Percentiles rank a stretch among this genome's conserved stretches.
These are phyloP conservation scores for Agrypnia vestita DNA, from an alignment of 1,140 invertebrate genomes.

Conservation along the genomic window DNA sequence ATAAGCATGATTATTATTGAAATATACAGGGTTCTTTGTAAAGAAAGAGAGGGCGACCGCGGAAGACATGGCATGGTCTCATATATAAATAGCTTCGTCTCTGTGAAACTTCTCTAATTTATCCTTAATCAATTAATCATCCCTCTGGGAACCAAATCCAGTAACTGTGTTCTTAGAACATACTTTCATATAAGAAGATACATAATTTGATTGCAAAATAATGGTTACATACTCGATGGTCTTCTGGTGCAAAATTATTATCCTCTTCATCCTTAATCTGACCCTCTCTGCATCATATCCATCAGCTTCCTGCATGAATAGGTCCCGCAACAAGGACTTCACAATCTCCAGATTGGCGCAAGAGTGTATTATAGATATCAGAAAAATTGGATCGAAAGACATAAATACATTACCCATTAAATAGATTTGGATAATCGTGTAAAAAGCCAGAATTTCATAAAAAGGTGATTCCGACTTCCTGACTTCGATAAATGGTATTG, in stretches of 20 bases:
- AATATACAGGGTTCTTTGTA: no score
- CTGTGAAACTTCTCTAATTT: no score
- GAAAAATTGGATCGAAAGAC: constrained; percentile 1
- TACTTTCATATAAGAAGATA: no score
- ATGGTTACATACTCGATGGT: background rate
- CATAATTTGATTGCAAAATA: no score
- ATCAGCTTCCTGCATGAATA: background rate
- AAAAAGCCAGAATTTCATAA: background rate
- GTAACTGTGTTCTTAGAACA: no score
- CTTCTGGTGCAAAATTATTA: background rate
- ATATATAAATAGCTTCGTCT: no score
- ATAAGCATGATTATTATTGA: no score
- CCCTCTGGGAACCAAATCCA: no score
- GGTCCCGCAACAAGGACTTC: background rate
- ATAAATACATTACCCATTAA: background rate
- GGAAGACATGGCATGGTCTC: no score
- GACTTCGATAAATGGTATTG: background rate
- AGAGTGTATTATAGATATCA: background rate
- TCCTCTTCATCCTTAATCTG: background rate
- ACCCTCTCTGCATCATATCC: background rate
- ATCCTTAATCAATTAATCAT: no score
- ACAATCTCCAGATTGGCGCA: background rate
- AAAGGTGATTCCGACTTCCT: background rate
- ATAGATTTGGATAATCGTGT: background rate
- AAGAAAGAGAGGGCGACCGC: no score